phyloP scores from a whole-genome alignment of 2,113 vertebrate species.

The Anolis carolinensis region DNA sequence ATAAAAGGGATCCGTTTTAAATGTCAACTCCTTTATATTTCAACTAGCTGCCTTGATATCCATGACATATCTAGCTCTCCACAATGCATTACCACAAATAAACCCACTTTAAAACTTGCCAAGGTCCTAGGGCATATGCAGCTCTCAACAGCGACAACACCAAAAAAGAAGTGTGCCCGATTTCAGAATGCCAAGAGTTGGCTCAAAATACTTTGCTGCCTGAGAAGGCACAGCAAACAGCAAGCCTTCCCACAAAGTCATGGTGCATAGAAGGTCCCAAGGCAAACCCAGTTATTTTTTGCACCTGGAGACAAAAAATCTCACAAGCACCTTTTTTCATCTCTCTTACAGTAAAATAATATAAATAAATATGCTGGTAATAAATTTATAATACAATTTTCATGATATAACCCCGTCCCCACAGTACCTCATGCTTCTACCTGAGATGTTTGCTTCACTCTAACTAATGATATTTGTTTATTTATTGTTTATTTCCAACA shows the following conservation, averaged over 20 bases:
- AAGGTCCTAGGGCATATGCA: background rate
- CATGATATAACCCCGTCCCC: too few species aligned
- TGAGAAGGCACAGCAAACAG: background rate
- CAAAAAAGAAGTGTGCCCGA: accelerated
- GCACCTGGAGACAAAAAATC: too few species aligned
- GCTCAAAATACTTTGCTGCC: background rate
- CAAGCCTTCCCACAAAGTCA: too few species aligned
- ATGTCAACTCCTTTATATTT: constrained; percentile 43
- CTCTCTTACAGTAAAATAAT: too few species aligned
- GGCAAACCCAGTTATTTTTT: background rate
- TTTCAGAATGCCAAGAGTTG: background rate
- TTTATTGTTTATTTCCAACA: too few species aligned
- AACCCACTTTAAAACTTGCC: background rate
- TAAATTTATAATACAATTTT: too few species aligned
- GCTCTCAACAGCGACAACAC: background rate
- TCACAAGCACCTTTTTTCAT: too few species aligned
- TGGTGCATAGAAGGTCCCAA: background rate
- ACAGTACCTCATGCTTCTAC: too few species aligned
- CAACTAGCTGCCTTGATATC: constrained; percentile 28
- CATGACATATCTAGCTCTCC: constrained; percentile 29
- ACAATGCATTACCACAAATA: background rate
- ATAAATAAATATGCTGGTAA: too few species aligned
- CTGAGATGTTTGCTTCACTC: too few species aligned
- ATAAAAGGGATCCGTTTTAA: constrained; percentile 60
- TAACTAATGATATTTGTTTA: too few species aligned